Base-by-base conservation (phyloP, 1,140 invertebrate genomes). In the Brachystomella parvula region DNA sequence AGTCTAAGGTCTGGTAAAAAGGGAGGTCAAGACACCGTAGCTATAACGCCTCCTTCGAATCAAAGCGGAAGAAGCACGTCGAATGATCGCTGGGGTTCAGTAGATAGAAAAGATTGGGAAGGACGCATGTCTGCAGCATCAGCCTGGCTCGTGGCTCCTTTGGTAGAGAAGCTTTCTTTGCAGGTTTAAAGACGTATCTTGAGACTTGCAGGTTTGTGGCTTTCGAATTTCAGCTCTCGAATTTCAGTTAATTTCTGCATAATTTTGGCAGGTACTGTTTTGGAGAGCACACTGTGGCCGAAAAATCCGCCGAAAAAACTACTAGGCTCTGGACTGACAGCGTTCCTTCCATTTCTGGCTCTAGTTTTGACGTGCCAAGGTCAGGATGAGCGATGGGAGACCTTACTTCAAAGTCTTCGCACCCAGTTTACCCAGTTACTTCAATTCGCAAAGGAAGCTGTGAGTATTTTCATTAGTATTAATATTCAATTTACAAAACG, bases 361-460 rank as follows among this genome's bases (percentile, higher is more conserved):
- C 81, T 98, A 17, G 89, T 98, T 12, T 80, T 97, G 1, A 96
- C 92, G 2, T 98, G 96, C 76, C 79, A 94, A 73, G 90, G 92
- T 3, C 93, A 97, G 78, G 94, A 98, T 76, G 93, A 97, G 76
- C 90, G 94, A 77, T 83, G 91, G 70, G 94, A 97, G 79, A 88
- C 87, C 31, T 79, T 98, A 1, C 81, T 96, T 0, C 88, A 87
- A n/a, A 96, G 94, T 0, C 80, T 98, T 19, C 87, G 94, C 76
- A 87, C 86, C 1, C 94, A 98, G 74, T 81, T 98, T 1, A 89
- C 89, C 1, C 92, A 96, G 76, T 92, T 90, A 75, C 80, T 93
- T 57, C 84, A 84, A 61, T 83, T 86, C 6, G 84, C 85, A 60
- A 85, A 87, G 73, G 86, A 87, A 71, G 62, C 66, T 47, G 72